These are phyloP conservation scores for Nixonia krombeini DNA, from an alignment of 1,140 invertebrate species.

Conservation along the genomic window DNA sequence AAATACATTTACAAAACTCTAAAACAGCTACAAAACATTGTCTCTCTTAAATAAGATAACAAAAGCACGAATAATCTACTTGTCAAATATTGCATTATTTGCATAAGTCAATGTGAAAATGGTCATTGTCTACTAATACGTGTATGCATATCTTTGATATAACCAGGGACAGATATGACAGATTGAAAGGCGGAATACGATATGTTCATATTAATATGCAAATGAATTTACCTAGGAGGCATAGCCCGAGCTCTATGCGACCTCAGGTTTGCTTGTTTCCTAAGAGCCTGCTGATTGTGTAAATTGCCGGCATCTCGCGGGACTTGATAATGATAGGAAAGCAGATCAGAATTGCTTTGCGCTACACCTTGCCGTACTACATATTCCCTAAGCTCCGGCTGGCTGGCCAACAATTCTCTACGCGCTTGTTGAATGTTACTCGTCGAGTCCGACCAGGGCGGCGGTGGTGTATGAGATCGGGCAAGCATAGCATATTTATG, in stretches of 20 bases:
- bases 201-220: no score
- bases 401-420: slow-evolving; percentile 55
- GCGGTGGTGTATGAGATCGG: slow-evolving; percentile 67
- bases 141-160: no score
- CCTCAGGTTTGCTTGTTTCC: slow-evolving; percentile 56
- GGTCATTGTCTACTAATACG: no score
- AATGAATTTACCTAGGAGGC: slow-evolving; percentile 55
- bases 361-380: slow-evolving; percentile 52
- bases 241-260: slow-evolving; percentile 57
- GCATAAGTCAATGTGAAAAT: no score
- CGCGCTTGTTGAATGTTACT: slow-evolving; percentile 50
- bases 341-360: slow-evolving; percentile 45
- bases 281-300: slow-evolving; percentile 45
- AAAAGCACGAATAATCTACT: no score
- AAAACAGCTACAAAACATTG: no score
- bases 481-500: slow-evolving; percentile 62
- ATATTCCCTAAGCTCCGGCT: slow-evolving; percentile 61
- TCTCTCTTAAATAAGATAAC: no score
- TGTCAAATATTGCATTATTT: no score
- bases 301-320: slow-evolving; percentile 32
- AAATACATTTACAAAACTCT: no score
- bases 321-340: slow-evolving; percentile 47
- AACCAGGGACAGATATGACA: no score
- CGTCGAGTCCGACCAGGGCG: slow-evolving; percentile 65
- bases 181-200: no score